These are phyloP conservation scores for Aphidoletes aphidimyza DNA, from an alignment of 2,888 invertebrate genomes.

Conservation along the genomic window DNA sequence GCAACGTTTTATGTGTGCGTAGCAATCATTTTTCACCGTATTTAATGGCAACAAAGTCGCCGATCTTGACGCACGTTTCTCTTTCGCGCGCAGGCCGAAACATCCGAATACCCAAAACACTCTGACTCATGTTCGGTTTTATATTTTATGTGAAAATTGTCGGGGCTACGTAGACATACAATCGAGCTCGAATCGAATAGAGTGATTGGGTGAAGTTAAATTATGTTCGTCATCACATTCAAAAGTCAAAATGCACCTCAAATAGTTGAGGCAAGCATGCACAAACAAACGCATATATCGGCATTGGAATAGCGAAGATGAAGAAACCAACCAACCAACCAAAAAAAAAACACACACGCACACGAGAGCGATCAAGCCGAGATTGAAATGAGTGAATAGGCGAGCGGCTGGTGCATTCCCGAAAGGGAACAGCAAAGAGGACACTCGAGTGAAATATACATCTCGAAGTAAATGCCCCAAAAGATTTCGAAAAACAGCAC, in stretches of 20 bases:
- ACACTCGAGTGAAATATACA: not conserved
- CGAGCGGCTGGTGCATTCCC: not conserved
- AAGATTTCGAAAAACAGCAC: not conserved
- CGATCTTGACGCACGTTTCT: not conserved
- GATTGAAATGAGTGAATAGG: not conserved
- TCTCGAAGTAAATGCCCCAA: not conserved
- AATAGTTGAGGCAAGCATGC: not conserved
- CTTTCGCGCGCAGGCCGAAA: not conserved
- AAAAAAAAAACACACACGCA: too few relatives aligned
- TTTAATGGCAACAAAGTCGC: too few relatives aligned
- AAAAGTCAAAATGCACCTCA: not conserved
- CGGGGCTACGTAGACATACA: not conserved
- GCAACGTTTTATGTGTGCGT: too few relatives aligned
- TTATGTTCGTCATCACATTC: conserved; percentile 9
- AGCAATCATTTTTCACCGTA: too few relatives aligned
- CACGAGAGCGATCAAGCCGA: too few relatives aligned
- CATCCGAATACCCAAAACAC: not conserved
- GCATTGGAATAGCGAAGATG: too few relatives aligned
- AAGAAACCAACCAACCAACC: too few relatives aligned
- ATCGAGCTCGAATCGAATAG: too few relatives aligned
- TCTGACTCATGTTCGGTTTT: conserved; percentile 1
- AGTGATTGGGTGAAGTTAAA: not conserved
- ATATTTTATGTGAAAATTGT: conserved; percentile 41
- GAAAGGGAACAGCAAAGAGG: not conserved
- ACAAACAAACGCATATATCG: not conserved